These are phyloP conservation scores for Bellardia pandia DNA, from an alignment of 2,888 invertebrate genomes.

Conservation along the genomic window DNA sequence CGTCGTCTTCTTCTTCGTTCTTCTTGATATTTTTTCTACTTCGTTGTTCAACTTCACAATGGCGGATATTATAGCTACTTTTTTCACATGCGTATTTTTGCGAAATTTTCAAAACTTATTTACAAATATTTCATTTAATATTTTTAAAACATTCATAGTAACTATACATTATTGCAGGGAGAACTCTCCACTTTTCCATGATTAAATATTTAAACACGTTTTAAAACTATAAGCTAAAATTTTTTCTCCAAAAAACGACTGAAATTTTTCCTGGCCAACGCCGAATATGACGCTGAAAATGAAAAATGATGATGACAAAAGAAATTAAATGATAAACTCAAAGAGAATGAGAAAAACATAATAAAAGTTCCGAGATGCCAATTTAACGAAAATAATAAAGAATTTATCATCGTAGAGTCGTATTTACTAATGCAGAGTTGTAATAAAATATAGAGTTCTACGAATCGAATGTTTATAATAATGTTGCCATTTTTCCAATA, in stretches of 20 bases:
- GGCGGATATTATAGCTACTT: constrained; percentile 73
- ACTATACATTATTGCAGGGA: constrained; percentile 32
- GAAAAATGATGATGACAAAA: constrained; percentile 68
- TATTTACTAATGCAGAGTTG: background rate
- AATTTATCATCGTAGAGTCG: constrained; percentile 28
- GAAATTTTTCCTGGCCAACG: constrained; percentile 71
- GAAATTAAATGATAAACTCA: constrained; percentile 56
- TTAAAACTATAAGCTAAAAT: constrained; percentile 46
- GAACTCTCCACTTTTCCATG: constrained; percentile 60
- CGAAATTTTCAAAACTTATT: constrained; percentile 46
- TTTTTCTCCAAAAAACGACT: constrained; percentile 69
- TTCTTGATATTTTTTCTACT: constrained; percentile 70
- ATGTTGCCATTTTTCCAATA: no score
- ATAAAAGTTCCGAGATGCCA: constrained; percentile 48
- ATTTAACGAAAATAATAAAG: background rate
- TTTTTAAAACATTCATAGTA: constrained; percentile 40
- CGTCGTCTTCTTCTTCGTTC: constrained; percentile 65
- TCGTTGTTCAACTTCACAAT: constrained; percentile 74
- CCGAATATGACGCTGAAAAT: constrained; percentile 72
- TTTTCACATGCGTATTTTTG: constrained; percentile 71
- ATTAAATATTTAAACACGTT: constrained; percentile 59
- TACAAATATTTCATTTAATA: constrained; percentile 28
- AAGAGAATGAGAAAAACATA: constrained; percentile 49
- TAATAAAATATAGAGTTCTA: background rate
- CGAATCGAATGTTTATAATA: no score